Evolutionary conservation across 2,797 vertebrate species (phyloP).

Genomic region (Alexandromys oeconomus): DNA sequence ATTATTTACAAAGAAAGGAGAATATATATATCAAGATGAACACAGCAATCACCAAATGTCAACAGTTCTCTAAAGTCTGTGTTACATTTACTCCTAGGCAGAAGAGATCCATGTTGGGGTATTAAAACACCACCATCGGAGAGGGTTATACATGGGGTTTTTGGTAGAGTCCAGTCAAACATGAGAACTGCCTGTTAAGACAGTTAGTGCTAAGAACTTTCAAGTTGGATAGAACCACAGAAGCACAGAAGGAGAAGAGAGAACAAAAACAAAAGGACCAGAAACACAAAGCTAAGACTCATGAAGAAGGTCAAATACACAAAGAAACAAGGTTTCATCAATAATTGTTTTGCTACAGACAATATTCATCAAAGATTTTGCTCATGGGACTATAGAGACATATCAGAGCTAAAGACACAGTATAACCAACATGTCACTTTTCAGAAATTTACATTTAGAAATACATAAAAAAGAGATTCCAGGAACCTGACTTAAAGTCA

Average conservation of each 20-base stretch:
- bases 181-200: not conserved
- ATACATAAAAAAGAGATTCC: not conserved
- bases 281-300: not conserved
- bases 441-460: constrained; percentile 20
- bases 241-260: not conserved
- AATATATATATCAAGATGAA: not conserved
- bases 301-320: not conserved
- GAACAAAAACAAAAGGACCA: not conserved
- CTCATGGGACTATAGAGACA: not conserved
- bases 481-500: not conserved
- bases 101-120: not conserved
- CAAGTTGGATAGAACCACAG: not conserved
- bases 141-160: no score
- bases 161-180: not conserved
- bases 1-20: not conserved
- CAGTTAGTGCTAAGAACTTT: not conserved
- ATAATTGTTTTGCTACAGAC: not conserved
- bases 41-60: not conserved
- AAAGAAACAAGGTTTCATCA: not conserved
- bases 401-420: not conserved
- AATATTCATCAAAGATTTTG: not conserved
- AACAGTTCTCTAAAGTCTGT: not conserved
- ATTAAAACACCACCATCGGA: not conserved
- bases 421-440: not conserved
- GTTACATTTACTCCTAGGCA: not conserved